A percentile compares a stretch with the other conserved stretches of the same genome.
Evolutionary conservation across 2,113 vertebrate species (phyloP).

Genomic region (Syrmaticus mikado): DNA sequence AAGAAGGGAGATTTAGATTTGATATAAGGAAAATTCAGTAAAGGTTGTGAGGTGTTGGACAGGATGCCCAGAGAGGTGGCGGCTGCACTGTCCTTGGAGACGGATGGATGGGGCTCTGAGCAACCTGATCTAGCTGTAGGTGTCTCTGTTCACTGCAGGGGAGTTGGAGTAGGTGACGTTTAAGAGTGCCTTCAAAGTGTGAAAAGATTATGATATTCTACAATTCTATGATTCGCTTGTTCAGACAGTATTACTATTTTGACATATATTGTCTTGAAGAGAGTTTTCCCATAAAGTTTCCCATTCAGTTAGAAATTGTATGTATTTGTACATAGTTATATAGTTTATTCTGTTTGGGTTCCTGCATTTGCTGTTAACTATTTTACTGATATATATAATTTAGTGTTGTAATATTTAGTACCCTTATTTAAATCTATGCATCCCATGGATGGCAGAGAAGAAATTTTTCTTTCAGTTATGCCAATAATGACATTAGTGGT

Average conservation of each 20-base stretch:
- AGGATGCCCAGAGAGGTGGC: no score
- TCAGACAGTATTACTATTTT: background rate
- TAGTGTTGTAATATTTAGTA: background rate
- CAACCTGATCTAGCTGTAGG: no score
- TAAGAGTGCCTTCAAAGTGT: no score
- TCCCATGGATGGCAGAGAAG: background rate
- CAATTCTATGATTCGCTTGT: background rate
- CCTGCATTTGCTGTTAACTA: background rate
- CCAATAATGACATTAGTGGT: background rate
- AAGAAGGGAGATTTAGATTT: no score
- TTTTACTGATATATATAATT: background rate
- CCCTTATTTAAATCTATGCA: background rate
- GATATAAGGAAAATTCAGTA: no score
- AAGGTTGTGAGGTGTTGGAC: no score
- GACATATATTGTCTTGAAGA: background rate
- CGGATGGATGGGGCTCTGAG: no score
- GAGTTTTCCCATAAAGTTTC: background rate
- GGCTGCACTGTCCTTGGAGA: no score
- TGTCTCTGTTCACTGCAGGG: no score
- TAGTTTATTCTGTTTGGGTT: background rate
- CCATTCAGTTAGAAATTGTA: background rate
- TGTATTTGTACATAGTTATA: background rate
- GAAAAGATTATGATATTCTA: no score
- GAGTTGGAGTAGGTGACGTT: no score
- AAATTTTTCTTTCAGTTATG: background rate